Conservation (phyloP, 2,113 vertebrate species). For the Columbina picui region DNA sequence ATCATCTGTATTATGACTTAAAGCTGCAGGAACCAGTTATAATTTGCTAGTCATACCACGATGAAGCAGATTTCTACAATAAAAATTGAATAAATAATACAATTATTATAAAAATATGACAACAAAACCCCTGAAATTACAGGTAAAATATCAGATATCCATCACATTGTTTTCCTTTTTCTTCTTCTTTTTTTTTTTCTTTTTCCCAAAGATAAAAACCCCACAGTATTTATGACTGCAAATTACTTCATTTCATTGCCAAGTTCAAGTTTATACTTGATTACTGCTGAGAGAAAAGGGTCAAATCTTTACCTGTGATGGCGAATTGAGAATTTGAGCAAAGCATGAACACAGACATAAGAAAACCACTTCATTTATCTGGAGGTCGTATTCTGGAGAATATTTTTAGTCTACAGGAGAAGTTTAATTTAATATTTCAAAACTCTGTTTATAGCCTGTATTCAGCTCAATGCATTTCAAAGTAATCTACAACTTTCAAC, state of each 20-base stretch:
- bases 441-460: neutral
- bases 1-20: neutral
- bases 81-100: neutral
- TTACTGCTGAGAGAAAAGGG: neutral
- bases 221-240: neutral
- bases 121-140: neutral
- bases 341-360: neutral
- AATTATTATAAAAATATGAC: neutral
- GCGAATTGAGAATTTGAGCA: neutral
- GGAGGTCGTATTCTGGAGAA: constrained; percentile 37
- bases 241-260: neutral
- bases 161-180: neutral
- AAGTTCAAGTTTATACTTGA: neutral
- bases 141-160: neutral
- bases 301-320: neutral
- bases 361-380: constrained; percentile 44
- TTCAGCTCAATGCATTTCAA: neutral
- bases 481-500: neutral
- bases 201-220: neutral
- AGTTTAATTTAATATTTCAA: constrained; percentile 29
- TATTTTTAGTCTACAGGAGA: constrained; percentile 1
- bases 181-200: neutral
- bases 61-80: neutral
- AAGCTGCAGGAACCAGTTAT: neutral
- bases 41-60: neutral